Evolutionary conservation across 2,113 vertebrate genomes (phyloP), one percentile per base, ranked within the genome.

Genomic region (Dromaius novaehollandiae): DNA sequence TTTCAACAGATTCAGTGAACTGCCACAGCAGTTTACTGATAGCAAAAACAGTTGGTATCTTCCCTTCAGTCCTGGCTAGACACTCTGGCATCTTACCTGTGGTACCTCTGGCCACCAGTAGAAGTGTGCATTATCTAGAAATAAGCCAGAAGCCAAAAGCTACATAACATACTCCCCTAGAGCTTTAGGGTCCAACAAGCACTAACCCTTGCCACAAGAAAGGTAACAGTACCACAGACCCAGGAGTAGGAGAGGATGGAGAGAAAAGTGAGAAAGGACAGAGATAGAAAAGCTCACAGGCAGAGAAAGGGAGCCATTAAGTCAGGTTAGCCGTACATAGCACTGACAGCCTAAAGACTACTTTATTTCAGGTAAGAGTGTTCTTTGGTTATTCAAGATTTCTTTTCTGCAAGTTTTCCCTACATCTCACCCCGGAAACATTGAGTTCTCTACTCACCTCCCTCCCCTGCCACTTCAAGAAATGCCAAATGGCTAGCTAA

Each of bases 381-480:
- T 48, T 17, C 63, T 73, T 63, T 48, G 18, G 9, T 80, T 84
- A 26, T 70, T 53, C 28, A 40, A 56, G 7, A 2, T 42, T 58
- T 60, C 11, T 78, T 89, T 46, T 73, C 65, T 69, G 24, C 4
- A 86, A 5, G 38, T 3, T 73, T 2, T 65, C 9, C 21, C 11
- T 88, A 5, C 4, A 73, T n/a, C 9, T 50, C 22, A 74, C 10
- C 7, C 30, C 44, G 15, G 40, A 13, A 86, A 11, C 5, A 1
- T 1, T 26, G 40, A 26, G 15, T 55, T 84, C 14, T 76, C 15
- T 73, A n/a, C 3, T 74, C 20, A 53, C 20, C 7, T 82, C 10
- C 16, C 2, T 60, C 1, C 2, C 2, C 2, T 63, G 3, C 2
- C 86, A 3, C 26, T 74, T 66, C 24, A 64, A 4, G 7, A 13